Conservation (phyloP, 2,113 vertebrate genomes). For the Albula goreensis region DNA sequence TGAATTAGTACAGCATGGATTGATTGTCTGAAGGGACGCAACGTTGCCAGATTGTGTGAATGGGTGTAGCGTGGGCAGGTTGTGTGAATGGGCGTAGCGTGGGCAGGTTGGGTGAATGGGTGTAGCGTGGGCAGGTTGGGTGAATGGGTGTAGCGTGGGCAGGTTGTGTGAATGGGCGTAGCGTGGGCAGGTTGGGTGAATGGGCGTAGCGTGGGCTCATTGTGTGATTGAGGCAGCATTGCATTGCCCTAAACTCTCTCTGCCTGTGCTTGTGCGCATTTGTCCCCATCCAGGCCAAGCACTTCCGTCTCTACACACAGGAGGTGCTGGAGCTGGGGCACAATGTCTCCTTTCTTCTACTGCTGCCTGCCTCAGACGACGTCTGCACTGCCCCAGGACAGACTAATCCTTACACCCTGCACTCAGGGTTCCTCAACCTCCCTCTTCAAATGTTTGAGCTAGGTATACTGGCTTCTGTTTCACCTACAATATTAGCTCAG, state of each 20-base stretch:
- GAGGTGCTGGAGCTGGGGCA: constrained; percentile 97
- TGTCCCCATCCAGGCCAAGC: constrained; percentile 86
- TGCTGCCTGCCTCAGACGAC: constrained; percentile 91
- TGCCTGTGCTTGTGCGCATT: constrained; percentile 71
- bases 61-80: not conserved
- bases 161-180: not conserved
- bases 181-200: not conserved
- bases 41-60: not conserved
- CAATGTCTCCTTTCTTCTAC: constrained; percentile 96
- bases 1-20: too few species aligned
- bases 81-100: not conserved
- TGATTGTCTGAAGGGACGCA: not conserved
- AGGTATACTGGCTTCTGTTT: constrained; percentile 70
- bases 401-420: constrained; percentile 91
- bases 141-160: not conserved
- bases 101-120: not conserved
- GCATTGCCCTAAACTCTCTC: constrained; percentile 76
- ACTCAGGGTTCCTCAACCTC: constrained; percentile 95
- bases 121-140: not conserved
- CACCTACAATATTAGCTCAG: constrained; percentile 77
- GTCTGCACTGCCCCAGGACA: constrained; percentile 98
- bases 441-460: constrained; percentile 99
- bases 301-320: constrained; percentile 95
- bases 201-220: not conserved
- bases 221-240: constrained; percentile 49